Conservation (phyloP, 2,797 vertebrate species). For the Platyrinchus mystaceus region DNA sequence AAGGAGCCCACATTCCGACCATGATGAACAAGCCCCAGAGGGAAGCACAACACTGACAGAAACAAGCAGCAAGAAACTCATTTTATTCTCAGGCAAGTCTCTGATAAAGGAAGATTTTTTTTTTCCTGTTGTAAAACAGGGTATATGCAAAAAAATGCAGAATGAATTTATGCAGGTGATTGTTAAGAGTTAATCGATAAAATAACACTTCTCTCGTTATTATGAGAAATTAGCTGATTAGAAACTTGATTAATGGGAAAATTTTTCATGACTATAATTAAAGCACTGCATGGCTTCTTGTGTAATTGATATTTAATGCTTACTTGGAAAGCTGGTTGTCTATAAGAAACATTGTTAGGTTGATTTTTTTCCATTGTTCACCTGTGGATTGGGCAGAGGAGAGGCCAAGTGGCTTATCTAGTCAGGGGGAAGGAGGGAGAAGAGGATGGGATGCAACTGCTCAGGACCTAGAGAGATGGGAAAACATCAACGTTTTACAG, state of each 20-base stretch:
- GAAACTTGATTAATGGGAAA: slow-evolving; percentile 72
- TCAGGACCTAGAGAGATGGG: not conserved
- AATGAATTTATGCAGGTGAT: slow-evolving; percentile 18
- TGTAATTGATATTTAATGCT: slow-evolving; percentile 64
- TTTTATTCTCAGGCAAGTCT: not conserved
- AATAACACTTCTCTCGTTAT: slow-evolving; percentile 64
- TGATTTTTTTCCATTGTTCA: not conserved
- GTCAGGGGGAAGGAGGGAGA: not conserved
- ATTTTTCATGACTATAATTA: slow-evolving; percentile 70
- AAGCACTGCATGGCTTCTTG: slow-evolving; percentile 59
- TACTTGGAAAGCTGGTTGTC: slow-evolving; percentile 23
- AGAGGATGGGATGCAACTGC: not conserved
- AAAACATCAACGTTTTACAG: not conserved
- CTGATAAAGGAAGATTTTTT: not conserved
- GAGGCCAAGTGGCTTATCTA: not conserved
- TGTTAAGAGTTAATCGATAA: slow-evolving; percentile 73
- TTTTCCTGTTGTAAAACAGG: not conserved
- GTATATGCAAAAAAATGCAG: not conserved
- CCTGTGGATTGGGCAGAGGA: not conserved
- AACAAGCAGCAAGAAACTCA: not conserved
- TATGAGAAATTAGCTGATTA: slow-evolving; percentile 70
- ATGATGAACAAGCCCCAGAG: not conserved
- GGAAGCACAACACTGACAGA: not conserved
- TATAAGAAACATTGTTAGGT: not conserved
- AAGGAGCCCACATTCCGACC: not conserved